Conservation (phyloP, 2,113 vertebrate genomes). For the Tachycineta bicolor region DNA sequence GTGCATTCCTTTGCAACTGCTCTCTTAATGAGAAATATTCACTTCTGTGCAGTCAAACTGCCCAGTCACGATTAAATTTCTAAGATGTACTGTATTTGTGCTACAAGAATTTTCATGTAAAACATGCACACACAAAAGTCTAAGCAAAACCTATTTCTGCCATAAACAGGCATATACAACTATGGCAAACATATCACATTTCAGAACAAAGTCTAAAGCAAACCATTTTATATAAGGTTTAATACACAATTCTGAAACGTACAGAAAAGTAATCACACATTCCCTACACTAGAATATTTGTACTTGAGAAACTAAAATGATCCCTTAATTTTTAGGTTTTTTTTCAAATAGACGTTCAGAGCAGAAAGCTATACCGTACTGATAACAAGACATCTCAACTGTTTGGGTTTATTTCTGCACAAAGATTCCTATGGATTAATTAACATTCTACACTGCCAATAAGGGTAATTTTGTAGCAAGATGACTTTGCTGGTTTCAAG, state of each 20-base stretch:
- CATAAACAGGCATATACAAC: constrained; percentile 31
- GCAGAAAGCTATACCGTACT: constrained; percentile 27
- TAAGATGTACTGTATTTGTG: constrained; percentile 38
- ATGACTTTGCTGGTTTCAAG: not conserved
- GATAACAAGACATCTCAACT: not conserved
- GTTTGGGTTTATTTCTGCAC: constrained; percentile 26
- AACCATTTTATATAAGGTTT: constrained; percentile 39
- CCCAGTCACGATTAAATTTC: constrained; percentile 8
- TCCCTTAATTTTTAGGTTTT: constrained; percentile 11
- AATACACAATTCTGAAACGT: constrained; percentile 60
- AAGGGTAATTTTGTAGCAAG: constrained; percentile 1
- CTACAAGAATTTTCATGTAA: constrained; percentile 59
- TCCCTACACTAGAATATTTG: constrained; percentile 37
- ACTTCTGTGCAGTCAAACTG: constrained; percentile 9
- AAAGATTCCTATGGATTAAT: constrained; percentile 6
- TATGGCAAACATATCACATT: constrained; percentile 53
- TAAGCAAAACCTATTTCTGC: constrained; percentile 54
- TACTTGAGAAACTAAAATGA: constrained; percentile 42
- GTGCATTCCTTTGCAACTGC: constrained; percentile 14
- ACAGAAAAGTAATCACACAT: constrained; percentile 44
- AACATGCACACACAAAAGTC: constrained; percentile 58
- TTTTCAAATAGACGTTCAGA: not conserved
- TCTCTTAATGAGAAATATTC: constrained; percentile 25
- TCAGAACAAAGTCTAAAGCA: constrained; percentile 53
- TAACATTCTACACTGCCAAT: constrained; percentile 43